Evolutionary conservation across 2,888 invertebrate genomes (phyloP).

Genomic region (Uloborus plumipes): DNA sequence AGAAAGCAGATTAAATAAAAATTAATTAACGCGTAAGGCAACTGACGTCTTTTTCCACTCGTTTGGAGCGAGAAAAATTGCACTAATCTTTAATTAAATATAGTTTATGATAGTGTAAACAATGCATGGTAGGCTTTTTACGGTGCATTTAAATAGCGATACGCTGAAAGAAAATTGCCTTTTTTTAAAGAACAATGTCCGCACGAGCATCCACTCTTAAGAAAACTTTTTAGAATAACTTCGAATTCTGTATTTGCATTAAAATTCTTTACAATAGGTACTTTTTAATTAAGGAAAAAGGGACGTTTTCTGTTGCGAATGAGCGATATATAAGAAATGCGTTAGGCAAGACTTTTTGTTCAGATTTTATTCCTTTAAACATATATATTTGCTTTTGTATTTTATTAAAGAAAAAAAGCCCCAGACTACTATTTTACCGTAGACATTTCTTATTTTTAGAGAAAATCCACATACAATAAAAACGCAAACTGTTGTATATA

Average conservation of each 20-base stretch:
- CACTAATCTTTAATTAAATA: constrained; percentile 60
- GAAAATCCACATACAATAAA: too few relatives aligned
- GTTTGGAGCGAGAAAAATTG: constrained; percentile 52
- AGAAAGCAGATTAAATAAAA: constrained; percentile 62
- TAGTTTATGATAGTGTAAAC: constrained; percentile 56
- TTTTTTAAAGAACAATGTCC: constrained; percentile 34
- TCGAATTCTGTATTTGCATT: neutral
- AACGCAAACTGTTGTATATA: too few relatives aligned
- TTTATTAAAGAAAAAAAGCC: too few relatives aligned
- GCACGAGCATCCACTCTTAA: too few relatives aligned
- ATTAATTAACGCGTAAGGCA: constrained; percentile 58
- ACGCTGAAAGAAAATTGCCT: constrained; percentile 48
- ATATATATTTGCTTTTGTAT: too few relatives aligned
- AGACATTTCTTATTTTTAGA: too few relatives aligned
- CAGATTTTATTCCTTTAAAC: too few relatives aligned
- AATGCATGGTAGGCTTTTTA: constrained; percentile 45
- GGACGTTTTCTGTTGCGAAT: too few relatives aligned
- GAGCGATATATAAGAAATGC: too few relatives aligned
- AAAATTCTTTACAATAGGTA: neutral
- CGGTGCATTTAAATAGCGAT: constrained; percentile 40
- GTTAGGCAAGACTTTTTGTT: too few relatives aligned
- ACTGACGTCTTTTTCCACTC: constrained; percentile 52
- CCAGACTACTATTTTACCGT: too few relatives aligned
- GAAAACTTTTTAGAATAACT: neutral
- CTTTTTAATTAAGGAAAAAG: neutral